Base-by-base conservation (phyloP, 2,888 invertebrate genomes). In the Rhopalosiphum nymphaeae region DNA sequence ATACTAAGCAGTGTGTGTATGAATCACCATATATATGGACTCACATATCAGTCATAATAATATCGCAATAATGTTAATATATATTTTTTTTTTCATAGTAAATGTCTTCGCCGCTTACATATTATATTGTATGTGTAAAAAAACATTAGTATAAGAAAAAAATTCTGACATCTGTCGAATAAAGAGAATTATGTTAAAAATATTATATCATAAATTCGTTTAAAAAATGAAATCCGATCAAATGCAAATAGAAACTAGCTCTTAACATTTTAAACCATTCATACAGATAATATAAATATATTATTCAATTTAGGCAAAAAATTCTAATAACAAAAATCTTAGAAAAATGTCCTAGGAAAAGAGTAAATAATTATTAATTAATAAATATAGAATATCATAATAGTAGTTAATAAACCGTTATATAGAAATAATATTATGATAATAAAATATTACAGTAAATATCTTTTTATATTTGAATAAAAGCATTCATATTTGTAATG, bases 1-100 rank as follows among this genome's bases (percentile, higher is more conserved):
- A n/a, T 91, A 56, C 10, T 29, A n/a, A n/a, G n/a, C 42, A 25
- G 56, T 21, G 36, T 21, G 29, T 44, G 44, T 44, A 92, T 92
- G 36, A 86, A 49, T 26, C 36, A 86, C 42, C 5, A 13, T 49
- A 53, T 84, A 46, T 86, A 87, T 87, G 57, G 36, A 44, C 21
- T 91, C 21, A 44, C 21, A 49, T 86, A 61, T 86, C 87, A 86
- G 86, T 92, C n/a, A 86, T 61, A 61, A 86, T 61, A 44, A 42
- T 91, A 85, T 57, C 29, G 25, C 36, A 61, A 87, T 61, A 57
- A 57, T 86, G 86, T 53, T 53, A 16, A 21, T 53, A 53, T 87
- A 46, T 42, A 36, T 46, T 49, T 91, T 78, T 36, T 49, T 26
- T 49, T 29, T 36, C n/a, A 36, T 78, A 78, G 21, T 36, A 36